Conservation (phyloP, 2,797 vertebrate genomes). For the Megaceryle alcyon region DNA sequence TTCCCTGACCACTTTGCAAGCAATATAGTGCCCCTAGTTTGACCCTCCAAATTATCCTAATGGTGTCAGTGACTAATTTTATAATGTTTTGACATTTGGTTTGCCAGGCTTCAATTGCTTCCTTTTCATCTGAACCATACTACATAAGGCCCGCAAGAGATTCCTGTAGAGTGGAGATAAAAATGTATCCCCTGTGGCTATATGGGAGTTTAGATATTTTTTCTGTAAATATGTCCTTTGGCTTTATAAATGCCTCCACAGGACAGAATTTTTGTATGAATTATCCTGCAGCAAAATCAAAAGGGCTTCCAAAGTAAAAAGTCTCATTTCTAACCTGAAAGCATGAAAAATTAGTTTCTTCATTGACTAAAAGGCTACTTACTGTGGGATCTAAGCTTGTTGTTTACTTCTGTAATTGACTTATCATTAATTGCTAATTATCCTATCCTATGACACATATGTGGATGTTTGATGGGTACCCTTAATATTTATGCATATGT, state of each 20-base stretch:
- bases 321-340: not conserved
- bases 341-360: not conserved
- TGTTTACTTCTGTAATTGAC: conserved; percentile 3
- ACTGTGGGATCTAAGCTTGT: not conserved
- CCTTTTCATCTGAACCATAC: not conserved
- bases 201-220: not conserved
- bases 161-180: not conserved
- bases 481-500: not conserved
- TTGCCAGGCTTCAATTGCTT: not conserved
- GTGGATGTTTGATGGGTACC: not conserved
- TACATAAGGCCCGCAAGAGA: not conserved
- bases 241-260: not conserved
- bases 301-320: not conserved
- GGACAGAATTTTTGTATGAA: not conserved
- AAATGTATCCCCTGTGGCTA: not conserved
- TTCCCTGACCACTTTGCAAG: not conserved
- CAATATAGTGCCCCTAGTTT: not conserved
- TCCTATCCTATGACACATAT: not conserved
- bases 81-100: not conserved
- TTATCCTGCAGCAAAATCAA: not conserved
- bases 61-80: not conserved
- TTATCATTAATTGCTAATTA: not conserved
- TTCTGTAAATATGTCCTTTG: not conserved
- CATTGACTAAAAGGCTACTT: not conserved
- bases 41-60: not conserved